These are phyloP conservation scores for Odontomachus brunneus DNA, from an alignment of 1,140 invertebrate species.

Conservation along the genomic window DNA sequence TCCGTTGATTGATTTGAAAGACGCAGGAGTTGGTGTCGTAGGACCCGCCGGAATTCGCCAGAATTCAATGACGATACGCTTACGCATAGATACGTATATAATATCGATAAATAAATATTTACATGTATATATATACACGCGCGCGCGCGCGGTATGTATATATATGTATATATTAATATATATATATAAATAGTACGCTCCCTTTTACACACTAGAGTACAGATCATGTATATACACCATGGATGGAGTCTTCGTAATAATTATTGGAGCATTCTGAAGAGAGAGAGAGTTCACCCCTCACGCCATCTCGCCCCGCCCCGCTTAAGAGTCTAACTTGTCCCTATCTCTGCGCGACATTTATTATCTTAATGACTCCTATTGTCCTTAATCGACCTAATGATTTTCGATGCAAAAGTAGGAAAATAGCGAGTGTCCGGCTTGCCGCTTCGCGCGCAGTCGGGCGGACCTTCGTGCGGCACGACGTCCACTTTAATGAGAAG, in stretches of 20 bases:
- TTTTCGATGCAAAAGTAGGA: slow-evolving; percentile 78
- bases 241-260: slow-evolving; percentile 73
- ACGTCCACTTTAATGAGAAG: slow-evolving; percentile 68
- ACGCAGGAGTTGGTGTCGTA: neutral
- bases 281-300: slow-evolving; percentile 48
- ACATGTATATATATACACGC: too few species aligned
- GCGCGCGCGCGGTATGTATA: slow-evolving; percentile 43
- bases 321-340: slow-evolving; percentile 60
- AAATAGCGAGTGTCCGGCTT: slow-evolving; percentile 75
- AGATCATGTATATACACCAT: slow-evolving; percentile 72
- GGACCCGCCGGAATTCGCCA: neutral
- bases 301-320: neutral
- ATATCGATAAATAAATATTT: slow-evolving; percentile 74
- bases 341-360: slow-evolving; percentile 47
- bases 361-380: slow-evolving; percentile 62
- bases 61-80: slow-evolving; percentile 27
- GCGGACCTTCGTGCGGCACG: slow-evolving; percentile 49
- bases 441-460: slow-evolving; percentile 24
- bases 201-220: slow-evolving; percentile 72
- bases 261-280: slow-evolving; percentile 63
- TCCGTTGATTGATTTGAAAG: slow-evolving; percentile 44
- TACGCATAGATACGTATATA: slow-evolving; percentile 64
- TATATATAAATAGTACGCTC: slow-evolving; percentile 74
- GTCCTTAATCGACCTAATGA: slow-evolving; percentile 65
- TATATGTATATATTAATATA: slow-evolving; percentile 66